Conservation (phyloP, 2,113 vertebrate genomes). For the Raja brachyura region DNA sequence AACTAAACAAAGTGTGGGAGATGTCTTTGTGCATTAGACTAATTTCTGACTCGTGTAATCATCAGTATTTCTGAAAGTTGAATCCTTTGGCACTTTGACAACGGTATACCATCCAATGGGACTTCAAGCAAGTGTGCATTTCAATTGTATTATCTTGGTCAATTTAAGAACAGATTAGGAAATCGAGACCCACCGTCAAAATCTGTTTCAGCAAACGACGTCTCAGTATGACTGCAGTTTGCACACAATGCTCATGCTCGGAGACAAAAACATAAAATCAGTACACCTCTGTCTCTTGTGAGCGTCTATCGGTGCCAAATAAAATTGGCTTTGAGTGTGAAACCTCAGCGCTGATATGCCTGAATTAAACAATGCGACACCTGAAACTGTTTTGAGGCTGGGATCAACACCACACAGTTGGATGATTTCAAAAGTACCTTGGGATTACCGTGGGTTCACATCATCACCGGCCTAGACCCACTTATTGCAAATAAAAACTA, state of each 20-base stretch:
- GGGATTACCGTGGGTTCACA: neutral
- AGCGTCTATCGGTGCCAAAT: neutral
- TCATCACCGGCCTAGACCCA: neutral
- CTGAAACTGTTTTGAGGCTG: neutral
- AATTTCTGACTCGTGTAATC: neutral
- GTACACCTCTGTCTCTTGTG: neutral
- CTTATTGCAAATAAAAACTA: neutral
- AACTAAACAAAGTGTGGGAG: neutral
- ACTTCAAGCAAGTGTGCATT: neutral
- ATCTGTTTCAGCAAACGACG: neutral
- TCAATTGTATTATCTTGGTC: neutral
- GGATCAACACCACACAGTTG: neutral
- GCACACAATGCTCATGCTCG: neutral
- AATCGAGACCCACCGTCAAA: neutral
- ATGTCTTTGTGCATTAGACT: neutral
- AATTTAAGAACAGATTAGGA: neutral
- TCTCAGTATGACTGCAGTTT: neutral
- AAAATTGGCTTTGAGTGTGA: conserved; percentile 9
- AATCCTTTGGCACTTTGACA: neutral
- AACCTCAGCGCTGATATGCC: neutral
- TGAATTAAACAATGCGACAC: neutral
- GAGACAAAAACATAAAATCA: neutral
- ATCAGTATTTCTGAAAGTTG: neutral
- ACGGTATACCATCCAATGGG: neutral
- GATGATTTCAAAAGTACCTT: neutral